phyloP scores from a whole-genome alignment of 1,140 invertebrate species.

The Ephestia elutella region DNA sequence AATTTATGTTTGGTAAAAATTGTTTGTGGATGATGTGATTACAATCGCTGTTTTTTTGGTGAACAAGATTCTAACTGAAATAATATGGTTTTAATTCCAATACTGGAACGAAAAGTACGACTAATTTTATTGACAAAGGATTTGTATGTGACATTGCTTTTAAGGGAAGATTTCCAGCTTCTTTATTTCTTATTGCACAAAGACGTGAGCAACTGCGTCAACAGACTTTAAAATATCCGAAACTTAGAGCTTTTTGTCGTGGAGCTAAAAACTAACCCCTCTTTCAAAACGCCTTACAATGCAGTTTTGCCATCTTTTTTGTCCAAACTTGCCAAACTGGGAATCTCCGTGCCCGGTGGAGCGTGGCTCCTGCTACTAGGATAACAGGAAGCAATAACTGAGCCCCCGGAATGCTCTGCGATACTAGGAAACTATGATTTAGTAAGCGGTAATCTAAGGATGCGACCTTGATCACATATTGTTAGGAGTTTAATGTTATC shows the following conservation, averaged over 20 bases:
- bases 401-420: slow-evolving; percentile 28
- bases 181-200: no score
- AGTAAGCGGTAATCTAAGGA: slow-evolving; percentile 33
- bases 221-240: no score
- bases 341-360: slow-evolving; percentile 24
- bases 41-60: no score
- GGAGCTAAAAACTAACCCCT: not conserved
- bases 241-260: no score
- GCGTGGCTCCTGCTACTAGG: slow-evolving; percentile 43
- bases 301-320: not conserved
- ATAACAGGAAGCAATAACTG: slow-evolving; percentile 72
- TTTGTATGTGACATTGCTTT: no score
- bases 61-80: no score
- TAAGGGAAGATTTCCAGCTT: no score
- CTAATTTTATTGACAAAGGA: no score
- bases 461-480: slow-evolving; percentile 13
- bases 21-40: not conserved
- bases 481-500: not conserved
- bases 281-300: not conserved
- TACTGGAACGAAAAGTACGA: no score
- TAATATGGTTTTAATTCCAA: no score
- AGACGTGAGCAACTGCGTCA: no score
- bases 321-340: not conserved
- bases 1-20: slow-evolving; percentile 16
- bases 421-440: slow-evolving; percentile 64